Evolutionary conservation across 2,113 vertebrate species (phyloP).

Genomic region (Grallaria varia): DNA sequence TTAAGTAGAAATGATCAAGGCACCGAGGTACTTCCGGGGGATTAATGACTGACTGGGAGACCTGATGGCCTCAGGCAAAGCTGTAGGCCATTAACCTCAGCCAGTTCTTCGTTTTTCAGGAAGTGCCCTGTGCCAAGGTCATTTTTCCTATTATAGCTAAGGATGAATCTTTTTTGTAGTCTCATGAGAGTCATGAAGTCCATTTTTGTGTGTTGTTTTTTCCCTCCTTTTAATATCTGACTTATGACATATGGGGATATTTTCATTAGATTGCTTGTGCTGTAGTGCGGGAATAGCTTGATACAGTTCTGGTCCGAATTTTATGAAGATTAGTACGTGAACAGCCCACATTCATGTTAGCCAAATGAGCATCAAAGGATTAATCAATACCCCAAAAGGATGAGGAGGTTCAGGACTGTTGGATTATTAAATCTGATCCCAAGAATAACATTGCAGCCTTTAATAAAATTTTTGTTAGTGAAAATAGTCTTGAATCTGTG

Average conservation of each 20-base stretch:
- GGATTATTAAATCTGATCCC: conserved; percentile 19
- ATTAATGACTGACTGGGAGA: conserved; percentile 61
- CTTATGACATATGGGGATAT: conserved; percentile 7
- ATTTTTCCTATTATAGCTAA: conserved; percentile 45
- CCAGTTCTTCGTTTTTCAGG: conserved; percentile 46
- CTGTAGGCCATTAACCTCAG: conserved; percentile 61
- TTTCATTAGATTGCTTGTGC: conserved; percentile 17
- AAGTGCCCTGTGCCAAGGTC: conserved; percentile 47
- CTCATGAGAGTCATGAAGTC: conserved; percentile 10
- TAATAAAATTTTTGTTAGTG: background rate
- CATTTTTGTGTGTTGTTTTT: conserved; percentile 19
- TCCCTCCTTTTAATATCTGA: conserved; percentile 19
- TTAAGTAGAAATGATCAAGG: conserved; percentile 64
- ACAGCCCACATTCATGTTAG: background rate
- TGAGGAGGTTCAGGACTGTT: background rate
- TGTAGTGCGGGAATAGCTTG: background rate
- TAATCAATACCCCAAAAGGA: conserved; percentile 23
- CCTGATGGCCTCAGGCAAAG: conserved; percentile 61
- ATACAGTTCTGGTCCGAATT: background rate
- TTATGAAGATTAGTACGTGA: background rate
- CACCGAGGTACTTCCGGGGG: conserved; percentile 36
- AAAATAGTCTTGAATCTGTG: background rate
- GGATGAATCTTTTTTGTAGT: conserved; percentile 25
- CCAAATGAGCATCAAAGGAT: conserved; percentile 23
- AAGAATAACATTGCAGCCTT: background rate